Evolutionary conservation across 2,888 invertebrate species (phyloP).

Genomic region (Tuta absoluta): DNA sequence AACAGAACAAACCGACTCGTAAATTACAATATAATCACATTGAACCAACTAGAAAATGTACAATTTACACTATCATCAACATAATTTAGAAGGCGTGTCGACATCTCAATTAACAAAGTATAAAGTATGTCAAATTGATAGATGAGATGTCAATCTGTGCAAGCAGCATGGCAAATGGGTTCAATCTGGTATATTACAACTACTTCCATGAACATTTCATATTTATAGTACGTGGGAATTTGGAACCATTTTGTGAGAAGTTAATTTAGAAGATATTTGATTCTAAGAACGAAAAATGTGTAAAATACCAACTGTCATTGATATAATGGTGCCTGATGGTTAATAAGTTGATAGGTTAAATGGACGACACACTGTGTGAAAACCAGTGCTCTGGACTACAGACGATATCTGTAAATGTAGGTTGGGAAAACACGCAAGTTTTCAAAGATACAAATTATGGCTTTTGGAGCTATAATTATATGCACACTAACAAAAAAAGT

Average conservation of each 20-base stretch:
- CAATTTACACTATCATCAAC: background rate
- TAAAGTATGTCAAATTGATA: constrained; percentile 24
- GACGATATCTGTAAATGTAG: background rate
- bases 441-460: background rate
- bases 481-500: background rate
- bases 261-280: background rate
- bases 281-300: background rate
- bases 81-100: constrained; percentile 15
- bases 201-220: background rate
- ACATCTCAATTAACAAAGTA: constrained; percentile 22
- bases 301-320: background rate
- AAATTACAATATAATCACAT: constrained; percentile 1
- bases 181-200: constrained; percentile 29
- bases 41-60: background rate
- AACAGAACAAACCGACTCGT: background rate
- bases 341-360: background rate
- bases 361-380: background rate
- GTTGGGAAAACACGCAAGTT: background rate
- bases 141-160: constrained; percentile 32
- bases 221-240: constrained; percentile 12
- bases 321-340: background rate
- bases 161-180: constrained; percentile 28
- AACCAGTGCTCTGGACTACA: background rate
- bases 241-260: background rate
- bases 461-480: background rate